A percentile compares a stretch with the other conserved stretches of the same genome.
Evolutionary conservation across 2,797 vertebrate species (phyloP).

Genomic region (Carduelis carduelis): DNA sequence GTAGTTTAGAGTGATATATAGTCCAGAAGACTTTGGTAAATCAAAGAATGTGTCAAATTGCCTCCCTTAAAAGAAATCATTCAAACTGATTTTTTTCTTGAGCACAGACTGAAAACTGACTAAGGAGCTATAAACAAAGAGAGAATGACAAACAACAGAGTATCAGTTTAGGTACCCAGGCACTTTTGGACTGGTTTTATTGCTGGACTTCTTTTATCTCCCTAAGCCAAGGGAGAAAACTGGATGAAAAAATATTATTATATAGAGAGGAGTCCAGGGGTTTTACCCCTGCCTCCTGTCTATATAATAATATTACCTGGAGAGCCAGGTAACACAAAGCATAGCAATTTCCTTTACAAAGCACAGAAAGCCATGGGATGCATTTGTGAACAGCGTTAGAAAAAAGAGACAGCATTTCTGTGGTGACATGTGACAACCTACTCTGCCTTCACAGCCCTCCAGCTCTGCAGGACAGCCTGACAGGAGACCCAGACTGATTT

Average conservation of each 20-base stretch:
- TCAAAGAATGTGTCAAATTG: background rate
- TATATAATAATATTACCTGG: background rate
- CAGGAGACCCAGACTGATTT: accelerated
- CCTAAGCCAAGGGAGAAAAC: background rate
- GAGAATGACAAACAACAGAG: background rate
- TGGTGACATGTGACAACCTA: background rate
- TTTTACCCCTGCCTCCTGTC: background rate
- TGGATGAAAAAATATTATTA: background rate
- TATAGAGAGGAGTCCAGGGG: background rate
- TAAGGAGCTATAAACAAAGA: background rate
- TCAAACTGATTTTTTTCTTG: constrained; percentile 34
- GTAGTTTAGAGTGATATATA: background rate
- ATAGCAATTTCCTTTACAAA: background rate
- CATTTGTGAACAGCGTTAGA: background rate
- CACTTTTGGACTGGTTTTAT: background rate
- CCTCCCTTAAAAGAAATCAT: constrained; percentile 46
- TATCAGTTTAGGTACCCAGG: background rate
- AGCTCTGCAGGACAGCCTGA: background rate
- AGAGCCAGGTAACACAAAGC: background rate
- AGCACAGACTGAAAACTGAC: background rate
- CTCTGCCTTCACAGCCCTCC: background rate
- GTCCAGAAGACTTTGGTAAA: constrained; percentile 13
- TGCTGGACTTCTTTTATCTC: background rate
- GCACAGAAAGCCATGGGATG: background rate
- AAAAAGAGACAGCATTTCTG: background rate